These are phyloP conservation scores for Drosophila anceps DNA, from an alignment of 2,888 invertebrate genomes.

Conservation along the genomic window DNA sequence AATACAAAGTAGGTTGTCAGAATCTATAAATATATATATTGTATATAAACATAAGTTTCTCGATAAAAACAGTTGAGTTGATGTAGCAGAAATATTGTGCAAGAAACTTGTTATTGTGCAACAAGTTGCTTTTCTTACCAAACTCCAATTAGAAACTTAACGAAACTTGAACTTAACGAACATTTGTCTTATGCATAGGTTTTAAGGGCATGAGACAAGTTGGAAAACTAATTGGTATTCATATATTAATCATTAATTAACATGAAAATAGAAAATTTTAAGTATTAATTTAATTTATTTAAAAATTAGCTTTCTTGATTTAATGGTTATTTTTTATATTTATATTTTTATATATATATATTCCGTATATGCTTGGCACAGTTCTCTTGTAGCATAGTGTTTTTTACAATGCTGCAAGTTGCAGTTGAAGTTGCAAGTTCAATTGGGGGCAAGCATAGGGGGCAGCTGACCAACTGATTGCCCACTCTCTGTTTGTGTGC, in stretches of 20 bases:
- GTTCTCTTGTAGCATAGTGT: conserved; percentile 32
- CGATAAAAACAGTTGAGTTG: not conserved
- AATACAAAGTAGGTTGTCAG: not conserved
- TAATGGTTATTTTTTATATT: too few relatives aligned
- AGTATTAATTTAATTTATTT: not conserved
- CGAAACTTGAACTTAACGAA: not conserved
- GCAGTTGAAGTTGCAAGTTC: conserved; percentile 51
- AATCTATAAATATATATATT: not conserved
- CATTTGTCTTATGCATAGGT: not conserved
- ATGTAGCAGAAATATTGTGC: not conserved
- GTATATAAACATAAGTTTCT: not conserved
- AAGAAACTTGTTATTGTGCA: conserved; percentile 5
- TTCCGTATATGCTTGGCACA: not conserved
- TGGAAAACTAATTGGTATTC: not conserved
- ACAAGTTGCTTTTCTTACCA: not conserved
- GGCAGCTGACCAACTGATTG: conserved; percentile 30
- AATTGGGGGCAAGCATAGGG: conserved; percentile 51
- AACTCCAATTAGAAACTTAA: not conserved
- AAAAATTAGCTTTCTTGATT: too few relatives aligned
- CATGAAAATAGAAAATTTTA: too few relatives aligned
- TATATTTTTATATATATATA: not conserved
- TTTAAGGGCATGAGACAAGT: not conserved
- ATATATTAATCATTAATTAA: not conserved
- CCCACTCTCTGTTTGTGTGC: conserved; percentile 24
- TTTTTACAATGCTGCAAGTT: conserved; percentile 21